These are phyloP conservation scores for Turnix velox DNA, from an alignment of 2,113 vertebrate genomes.

Conservation along the genomic window DNA sequence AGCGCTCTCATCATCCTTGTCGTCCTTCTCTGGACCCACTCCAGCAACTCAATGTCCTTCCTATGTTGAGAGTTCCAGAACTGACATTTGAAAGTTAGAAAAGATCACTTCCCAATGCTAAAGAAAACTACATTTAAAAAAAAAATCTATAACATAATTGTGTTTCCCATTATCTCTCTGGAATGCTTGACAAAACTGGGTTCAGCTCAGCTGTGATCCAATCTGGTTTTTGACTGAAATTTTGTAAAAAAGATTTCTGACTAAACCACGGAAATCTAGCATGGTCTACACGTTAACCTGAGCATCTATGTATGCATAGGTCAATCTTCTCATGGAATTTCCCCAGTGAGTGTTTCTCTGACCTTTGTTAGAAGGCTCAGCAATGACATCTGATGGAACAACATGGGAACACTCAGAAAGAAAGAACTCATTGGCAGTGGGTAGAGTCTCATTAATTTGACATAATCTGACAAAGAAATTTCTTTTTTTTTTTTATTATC, in stretches of 20 bases:
- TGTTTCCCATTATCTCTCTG: not conserved
- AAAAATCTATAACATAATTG: accelerated
- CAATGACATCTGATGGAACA: not conserved
- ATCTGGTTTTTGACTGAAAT: not conserved
- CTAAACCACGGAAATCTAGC: not conserved
- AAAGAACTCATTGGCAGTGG: not conserved
- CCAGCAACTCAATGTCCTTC: no score
- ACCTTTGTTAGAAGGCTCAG: not conserved
- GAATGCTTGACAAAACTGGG: not conserved
- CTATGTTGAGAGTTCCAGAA: no score
- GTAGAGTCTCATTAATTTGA: not conserved
- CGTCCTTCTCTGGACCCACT: no score
- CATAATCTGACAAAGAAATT: not conserved
- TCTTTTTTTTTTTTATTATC: not conserved
- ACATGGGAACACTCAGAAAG: not conserved
- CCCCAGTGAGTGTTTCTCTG: not conserved
- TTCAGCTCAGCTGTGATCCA: not conserved
- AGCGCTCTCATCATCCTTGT: no score
- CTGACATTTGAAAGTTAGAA: not conserved
- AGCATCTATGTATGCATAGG: not conserved
- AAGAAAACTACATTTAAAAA: not conserved
- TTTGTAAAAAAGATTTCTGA: not conserved
- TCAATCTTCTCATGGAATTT: not conserved
- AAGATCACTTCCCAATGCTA: not conserved
- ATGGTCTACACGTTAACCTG: not conserved